These are phyloP conservation scores for Anseranas semipalmata DNA, from an alignment of 2,113 vertebrate species.

Conservation along the genomic window DNA sequence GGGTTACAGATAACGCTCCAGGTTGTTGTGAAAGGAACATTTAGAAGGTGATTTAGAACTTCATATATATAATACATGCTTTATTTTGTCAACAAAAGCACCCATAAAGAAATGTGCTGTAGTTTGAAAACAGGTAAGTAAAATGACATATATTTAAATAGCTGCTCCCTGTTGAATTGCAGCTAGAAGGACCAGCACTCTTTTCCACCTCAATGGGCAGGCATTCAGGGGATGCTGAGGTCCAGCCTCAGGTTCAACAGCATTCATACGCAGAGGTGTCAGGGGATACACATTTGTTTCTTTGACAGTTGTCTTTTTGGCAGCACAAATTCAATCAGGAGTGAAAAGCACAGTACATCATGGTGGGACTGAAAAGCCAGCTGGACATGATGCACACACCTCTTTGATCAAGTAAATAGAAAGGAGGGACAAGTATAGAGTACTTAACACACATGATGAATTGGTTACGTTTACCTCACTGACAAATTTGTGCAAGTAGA, in stretches of 20 bases:
- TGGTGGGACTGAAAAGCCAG: neutral
- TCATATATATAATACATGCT: neutral
- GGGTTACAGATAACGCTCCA: neutral
- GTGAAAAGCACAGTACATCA: neutral
- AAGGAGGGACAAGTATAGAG: neutral
- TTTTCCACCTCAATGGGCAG: rapidly evolving
- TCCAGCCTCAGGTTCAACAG: neutral
- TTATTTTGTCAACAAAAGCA: neutral
- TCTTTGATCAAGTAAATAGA: neutral
- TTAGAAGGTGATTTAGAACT: neutral
- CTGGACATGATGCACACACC: neutral
- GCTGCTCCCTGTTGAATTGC: neutral
- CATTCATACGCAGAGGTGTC: neutral
- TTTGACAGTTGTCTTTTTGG: neutral
- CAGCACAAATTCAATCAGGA: neutral
- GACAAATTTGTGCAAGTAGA: neutral
- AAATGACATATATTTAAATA: neutral
- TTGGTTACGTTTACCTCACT: neutral
- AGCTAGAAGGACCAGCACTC: neutral
- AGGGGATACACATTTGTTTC: neutral
- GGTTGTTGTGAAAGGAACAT: neutral
- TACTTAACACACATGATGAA: rapidly evolving
- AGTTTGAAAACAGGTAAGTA: neutral
- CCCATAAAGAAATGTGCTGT: neutral
- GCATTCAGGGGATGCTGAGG: neutral